These are phyloP conservation scores for Laothoe populi DNA, from an alignment of 2,888 invertebrate species.

Conservation along the genomic window DNA sequence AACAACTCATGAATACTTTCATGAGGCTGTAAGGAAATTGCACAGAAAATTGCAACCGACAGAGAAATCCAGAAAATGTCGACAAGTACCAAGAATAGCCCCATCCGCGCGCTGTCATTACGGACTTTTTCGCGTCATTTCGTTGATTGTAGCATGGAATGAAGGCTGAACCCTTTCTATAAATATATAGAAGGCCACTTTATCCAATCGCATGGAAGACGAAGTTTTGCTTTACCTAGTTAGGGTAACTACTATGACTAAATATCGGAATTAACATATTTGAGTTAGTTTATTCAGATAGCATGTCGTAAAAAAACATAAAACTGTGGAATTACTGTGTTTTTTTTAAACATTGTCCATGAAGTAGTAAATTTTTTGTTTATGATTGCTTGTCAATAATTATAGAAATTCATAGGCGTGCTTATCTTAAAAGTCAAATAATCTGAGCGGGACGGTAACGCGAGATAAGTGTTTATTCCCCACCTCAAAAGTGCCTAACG, in stretches of 20 bases:
- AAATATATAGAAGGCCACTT: constrained; percentile 16
- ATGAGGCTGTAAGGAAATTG: constrained; percentile 12
- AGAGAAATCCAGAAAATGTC: constrained; percentile 1
- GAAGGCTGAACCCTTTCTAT: constrained; percentile 20
- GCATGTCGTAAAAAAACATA: too few species aligned
- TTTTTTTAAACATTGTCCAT: too few species aligned
- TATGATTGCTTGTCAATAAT: too few species aligned
- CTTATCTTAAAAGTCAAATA: too few species aligned
- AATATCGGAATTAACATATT: not conserved
- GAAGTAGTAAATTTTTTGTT: too few species aligned
- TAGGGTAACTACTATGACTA: not conserved
- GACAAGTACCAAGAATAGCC: constrained; percentile 1
- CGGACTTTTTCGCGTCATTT: constrained; percentile 35
- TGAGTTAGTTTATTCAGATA: not conserved
- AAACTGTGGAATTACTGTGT: too few species aligned
- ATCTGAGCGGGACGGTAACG: too few species aligned
- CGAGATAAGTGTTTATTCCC: too few species aligned
- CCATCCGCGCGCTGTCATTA: constrained; percentile 21
- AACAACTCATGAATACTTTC: constrained; percentile 9
- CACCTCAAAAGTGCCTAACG: too few species aligned
- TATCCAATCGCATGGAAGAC: constrained; percentile 13
- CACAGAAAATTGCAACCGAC: constrained; percentile 5
- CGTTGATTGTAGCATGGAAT: constrained; percentile 31
- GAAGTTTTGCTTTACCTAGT: constrained; percentile 7
- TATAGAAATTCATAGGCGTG: too few species aligned